phyloP scores from a whole-genome alignment of 1,140 invertebrate species.

The Drusus annulatus region DNA sequence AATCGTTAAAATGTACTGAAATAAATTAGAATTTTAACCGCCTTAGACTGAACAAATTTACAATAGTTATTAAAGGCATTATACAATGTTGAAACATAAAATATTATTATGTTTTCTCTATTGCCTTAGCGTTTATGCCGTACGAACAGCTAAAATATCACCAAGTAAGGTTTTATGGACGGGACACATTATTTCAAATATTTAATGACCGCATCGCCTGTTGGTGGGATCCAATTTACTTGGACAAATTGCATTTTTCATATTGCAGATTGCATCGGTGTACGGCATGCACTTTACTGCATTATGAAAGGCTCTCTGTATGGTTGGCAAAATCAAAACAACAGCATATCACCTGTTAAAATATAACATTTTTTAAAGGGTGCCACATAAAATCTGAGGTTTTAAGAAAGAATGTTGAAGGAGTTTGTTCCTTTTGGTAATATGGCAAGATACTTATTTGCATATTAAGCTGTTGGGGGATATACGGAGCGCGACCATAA shows the following conservation, averaged over 20 bases:
- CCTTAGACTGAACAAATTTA: too few species aligned
- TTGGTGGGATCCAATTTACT: constrained; percentile 9
- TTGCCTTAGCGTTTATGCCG: too few species aligned
- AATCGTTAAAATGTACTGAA: too few species aligned
- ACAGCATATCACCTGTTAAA: background rate
- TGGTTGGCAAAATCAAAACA: background rate
- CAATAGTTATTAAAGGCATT: too few species aligned
- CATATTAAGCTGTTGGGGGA: background rate
- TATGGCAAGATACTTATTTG: background rate
- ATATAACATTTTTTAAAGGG: background rate
- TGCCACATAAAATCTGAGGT: too few species aligned
- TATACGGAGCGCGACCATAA: background rate
- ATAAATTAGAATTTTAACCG: too few species aligned
- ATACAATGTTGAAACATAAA: too few species aligned
- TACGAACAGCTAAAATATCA: too few species aligned
- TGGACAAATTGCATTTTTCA: constrained; percentile 39
- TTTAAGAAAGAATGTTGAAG: background rate
- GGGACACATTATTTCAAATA: background rate
- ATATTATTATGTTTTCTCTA: too few species aligned
- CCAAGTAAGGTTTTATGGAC: too few species aligned
- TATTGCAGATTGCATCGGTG: constrained; percentile 32
- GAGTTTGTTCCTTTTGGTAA: background rate
- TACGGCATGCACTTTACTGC: constrained; percentile 17
- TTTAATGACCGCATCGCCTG: constrained; percentile 16
- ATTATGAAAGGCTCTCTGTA: constrained; percentile 9